Percentiles rank a stretch among this genome's conserved stretches.
These are phyloP conservation scores for Mongoloraphidia duomilia DNA, from an alignment of 2,888 invertebrate species.

Conservation along the genomic window DNA sequence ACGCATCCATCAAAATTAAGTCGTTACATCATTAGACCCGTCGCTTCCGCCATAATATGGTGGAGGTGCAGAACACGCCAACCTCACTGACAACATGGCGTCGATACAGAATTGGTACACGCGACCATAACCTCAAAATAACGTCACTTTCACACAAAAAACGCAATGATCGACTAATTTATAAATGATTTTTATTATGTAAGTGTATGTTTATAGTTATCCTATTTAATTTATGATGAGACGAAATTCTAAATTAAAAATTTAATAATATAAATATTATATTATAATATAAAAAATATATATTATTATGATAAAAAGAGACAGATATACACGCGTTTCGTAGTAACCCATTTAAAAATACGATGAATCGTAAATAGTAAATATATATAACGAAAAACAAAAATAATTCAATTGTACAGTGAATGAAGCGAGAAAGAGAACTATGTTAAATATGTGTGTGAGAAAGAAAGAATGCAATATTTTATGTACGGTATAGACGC, in stretches of 20 bases:
- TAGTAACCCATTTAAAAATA: not conserved
- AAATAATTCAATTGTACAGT: conserved; percentile 18
- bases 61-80: too few relatives aligned
- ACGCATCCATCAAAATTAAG: too few relatives aligned
- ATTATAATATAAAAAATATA: conserved; percentile 4
- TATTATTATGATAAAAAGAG: not conserved
- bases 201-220: not conserved
- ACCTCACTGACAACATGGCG: too few relatives aligned
- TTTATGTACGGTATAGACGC: not conserved
- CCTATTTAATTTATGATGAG: conserved; percentile 21
- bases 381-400: conserved; percentile 23
- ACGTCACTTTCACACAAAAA: too few relatives aligned
- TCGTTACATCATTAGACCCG: too few relatives aligned
- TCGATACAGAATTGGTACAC: too few relatives aligned
- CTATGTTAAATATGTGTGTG: not conserved
- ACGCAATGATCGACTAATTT: too few relatives aligned
- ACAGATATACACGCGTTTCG: conserved; percentile 4
- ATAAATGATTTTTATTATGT: not conserved
- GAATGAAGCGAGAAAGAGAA: not conserved
- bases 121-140: too few relatives aligned
- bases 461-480: not conserved
- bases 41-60: too few relatives aligned
- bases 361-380: conserved; percentile 21
- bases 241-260: conserved; percentile 32
- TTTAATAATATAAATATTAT: conserved; percentile 26